Percentiles rank a stretch among this genome's conserved stretches.
Conservation (phyloP, 2,888 invertebrate genomes). For the Cataglyphis cursor region DNA sequence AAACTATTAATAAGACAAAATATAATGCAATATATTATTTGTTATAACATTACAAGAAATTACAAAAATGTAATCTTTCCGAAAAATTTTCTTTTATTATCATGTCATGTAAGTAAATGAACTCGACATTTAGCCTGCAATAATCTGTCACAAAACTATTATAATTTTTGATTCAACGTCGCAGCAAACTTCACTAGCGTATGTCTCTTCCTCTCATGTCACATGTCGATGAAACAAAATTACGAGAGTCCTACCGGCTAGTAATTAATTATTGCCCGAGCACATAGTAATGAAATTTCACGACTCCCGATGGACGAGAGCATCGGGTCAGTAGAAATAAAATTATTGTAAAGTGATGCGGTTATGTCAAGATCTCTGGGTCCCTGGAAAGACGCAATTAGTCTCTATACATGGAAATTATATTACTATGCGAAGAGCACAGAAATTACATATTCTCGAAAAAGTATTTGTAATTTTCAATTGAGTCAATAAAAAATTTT, state of each 20-base stretch:
- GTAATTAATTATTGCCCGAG: slow-evolving; percentile 29
- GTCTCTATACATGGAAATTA: background rate
- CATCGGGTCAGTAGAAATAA: background rate
- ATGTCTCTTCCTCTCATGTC: background rate
- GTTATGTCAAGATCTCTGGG: background rate
- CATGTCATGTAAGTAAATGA: background rate
- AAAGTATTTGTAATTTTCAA: background rate
- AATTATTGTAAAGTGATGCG: slow-evolving; percentile 18
- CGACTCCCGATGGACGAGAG: background rate
- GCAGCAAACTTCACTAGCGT: slow-evolving; percentile 11
- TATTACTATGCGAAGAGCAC: background rate
- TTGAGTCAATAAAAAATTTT: background rate
- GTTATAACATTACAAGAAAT: background rate
- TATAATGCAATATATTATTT: slow-evolving; percentile 16
- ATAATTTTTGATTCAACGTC: slow-evolving; percentile 31
- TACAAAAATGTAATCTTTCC: background rate
- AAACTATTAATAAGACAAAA: slow-evolving; percentile 8
- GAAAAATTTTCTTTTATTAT: slow-evolving; percentile 1
- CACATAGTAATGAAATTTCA: slow-evolving; percentile 30
- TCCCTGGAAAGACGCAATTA: background rate
- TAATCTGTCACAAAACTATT: background rate
- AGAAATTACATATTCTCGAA: background rate
- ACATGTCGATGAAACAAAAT: slow-evolving; percentile 25
- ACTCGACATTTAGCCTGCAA: background rate
- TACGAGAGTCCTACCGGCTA: slow-evolving; percentile 21